Base-by-base conservation (phyloP, 1,140 invertebrate species). In the Tachypleus tridentatus region DNA sequence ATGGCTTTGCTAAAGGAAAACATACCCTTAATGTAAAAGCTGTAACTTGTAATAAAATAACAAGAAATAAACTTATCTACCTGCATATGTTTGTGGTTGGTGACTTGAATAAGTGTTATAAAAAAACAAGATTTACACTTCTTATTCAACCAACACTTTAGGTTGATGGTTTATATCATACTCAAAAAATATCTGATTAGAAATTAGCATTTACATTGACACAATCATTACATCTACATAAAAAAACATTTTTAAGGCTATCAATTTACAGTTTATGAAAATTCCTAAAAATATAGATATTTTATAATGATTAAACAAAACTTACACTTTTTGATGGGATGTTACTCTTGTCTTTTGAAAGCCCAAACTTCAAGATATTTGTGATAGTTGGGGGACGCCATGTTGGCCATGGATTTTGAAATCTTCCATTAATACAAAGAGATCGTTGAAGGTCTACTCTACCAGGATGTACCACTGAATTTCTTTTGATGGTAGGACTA, bases 341-440 rank as follows among this genome's bases (percentile, higher is more conserved):
- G 60, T 68, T 67, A 53, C 70, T 75, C 6, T 71, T 73, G 60
- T 73, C 69, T 56, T 62, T 68, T 7, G 67, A 60, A 8, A 70
- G 56, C 65, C 68, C 65, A 63, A 66, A 73, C 10, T 64, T 72
- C 29, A 67, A 60, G 52, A 67, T 58, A 64, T 69, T 72, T n/a
- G 69, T 64, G 53, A 73, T 56, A 29, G 69, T 58, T 9, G 70
- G 69, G 29, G 60, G 64, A 58, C 66, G 67, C 72, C 72, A 74
- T 50, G 73, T 73, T n/a, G 65, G 57, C 74, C 74, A 75, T 58
- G 74, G 74, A 69, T 74, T 74, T 10, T 71, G 63, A 67, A 67
- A 75, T 53, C 70, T 56, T 8, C 73, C 73, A 64, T 69, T 67
- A 51, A 70, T 64, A 60, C 62, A 67, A 47, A 68, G 47, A 47